Percentiles rank a stretch among this genome's conserved stretches.
Conservation (phyloP, 2,797 vertebrate genomes). For the Falco cherrug region DNA sequence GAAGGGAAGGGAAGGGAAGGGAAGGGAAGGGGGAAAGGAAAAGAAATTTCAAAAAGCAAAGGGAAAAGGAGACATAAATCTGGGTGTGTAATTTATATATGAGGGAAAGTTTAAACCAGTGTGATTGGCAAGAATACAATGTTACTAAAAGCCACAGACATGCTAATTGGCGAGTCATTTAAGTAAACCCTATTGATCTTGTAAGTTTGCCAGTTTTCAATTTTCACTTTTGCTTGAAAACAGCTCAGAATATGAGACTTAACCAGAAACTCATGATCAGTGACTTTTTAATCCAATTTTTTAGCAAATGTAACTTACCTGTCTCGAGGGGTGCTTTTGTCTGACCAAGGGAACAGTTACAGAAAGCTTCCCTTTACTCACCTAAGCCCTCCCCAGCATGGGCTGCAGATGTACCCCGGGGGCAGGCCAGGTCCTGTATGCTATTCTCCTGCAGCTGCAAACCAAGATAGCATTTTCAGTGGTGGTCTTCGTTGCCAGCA, state of each 20-base stretch:
- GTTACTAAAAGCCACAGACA: constrained; percentile 62
- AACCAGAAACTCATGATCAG: constrained; percentile 13
- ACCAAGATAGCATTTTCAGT: neutral
- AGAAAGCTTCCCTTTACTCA: neutral
- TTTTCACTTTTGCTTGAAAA: constrained; percentile 61
- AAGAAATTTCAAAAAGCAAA: fast-evolving
- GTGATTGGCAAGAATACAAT: constrained; percentile 42
- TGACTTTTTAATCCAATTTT: constrained; percentile 16
- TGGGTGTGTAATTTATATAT: constrained; percentile 33
- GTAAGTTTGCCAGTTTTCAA: constrained; percentile 41
- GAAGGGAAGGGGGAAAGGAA: fast-evolving
- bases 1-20: no score
- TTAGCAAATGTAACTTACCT: neutral
- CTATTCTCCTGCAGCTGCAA: neutral
- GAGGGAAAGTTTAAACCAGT: constrained; percentile 54
- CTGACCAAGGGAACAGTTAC: neutral
- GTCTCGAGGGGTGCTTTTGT: neutral
- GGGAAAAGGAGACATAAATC: neutral
- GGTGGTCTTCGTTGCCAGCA: neutral
- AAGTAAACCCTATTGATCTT: constrained; percentile 59
- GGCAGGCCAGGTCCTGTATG: neutral
- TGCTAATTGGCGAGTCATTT: constrained; percentile 46
- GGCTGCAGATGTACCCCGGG: fast-evolving
- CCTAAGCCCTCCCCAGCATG: fast-evolving
- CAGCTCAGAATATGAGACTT: constrained; percentile 33